These are phyloP conservation scores for Porites lutea DNA, from an alignment of 64 coral and sea anemone genomes.

Conservation along the genomic window DNA sequence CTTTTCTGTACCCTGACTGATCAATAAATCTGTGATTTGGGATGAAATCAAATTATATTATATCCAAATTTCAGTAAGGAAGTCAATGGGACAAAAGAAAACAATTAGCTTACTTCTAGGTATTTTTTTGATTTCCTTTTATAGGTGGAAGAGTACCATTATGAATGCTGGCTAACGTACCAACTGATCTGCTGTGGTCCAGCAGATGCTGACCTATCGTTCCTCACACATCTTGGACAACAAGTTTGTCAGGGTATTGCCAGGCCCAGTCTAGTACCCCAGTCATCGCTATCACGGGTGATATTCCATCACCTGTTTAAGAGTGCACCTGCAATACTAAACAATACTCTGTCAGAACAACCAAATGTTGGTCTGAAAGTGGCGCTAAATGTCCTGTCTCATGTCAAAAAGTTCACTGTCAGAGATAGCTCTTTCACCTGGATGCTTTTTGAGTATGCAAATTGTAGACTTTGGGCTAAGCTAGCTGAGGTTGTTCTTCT, in stretches of 20 bases:
- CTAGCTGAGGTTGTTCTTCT: slow-evolving; percentile 42
- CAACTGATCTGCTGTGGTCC: slow-evolving; percentile 38
- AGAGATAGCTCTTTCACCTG: neutral
- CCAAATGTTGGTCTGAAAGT: neutral
- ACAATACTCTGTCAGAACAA: neutral
- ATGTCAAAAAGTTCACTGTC: slow-evolving; percentile 11
- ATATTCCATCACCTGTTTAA: slow-evolving; percentile 59
- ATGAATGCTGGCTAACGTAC: slow-evolving; percentile 59
- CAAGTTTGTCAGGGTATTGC: neutral
- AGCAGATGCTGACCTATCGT: neutral
- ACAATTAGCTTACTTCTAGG: neutral
- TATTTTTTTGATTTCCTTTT: neutral
- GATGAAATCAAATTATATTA: too few species aligned
- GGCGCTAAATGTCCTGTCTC: neutral
- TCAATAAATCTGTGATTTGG: too few species aligned
- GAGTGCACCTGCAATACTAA: neutral
- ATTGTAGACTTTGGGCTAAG: slow-evolving; percentile 54
- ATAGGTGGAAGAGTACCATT: slow-evolving; percentile 47
- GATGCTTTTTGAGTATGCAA: slow-evolving; percentile 61
- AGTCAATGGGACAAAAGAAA: too few species aligned
- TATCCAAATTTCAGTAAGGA: too few species aligned
- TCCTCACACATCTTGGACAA: slow-evolving; percentile 31
- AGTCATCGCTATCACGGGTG: slow-evolving; percentile 29
- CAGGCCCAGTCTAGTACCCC: neutral
- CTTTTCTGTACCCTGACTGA: too few species aligned